Evolutionary conservation across 2,113 vertebrate species (phyloP).

Genomic region (Leucopternis melanops): DNA sequence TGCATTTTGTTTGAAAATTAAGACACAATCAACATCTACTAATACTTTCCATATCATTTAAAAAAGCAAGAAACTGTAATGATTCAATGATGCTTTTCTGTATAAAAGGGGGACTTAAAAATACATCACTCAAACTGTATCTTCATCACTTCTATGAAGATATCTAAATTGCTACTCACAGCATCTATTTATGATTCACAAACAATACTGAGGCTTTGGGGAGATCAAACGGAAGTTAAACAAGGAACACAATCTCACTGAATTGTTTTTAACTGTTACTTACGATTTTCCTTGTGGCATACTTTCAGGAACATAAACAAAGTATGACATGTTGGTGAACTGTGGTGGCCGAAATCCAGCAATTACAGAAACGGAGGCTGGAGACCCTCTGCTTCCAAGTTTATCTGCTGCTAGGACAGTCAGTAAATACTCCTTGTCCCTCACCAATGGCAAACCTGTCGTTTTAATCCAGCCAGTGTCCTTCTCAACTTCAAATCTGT

Average conservation of each 20-base stretch:
- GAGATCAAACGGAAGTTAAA: neutral
- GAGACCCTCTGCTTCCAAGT: constrained; percentile 76
- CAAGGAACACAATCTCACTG: neutral
- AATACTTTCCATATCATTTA: neutral
- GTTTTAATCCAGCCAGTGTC: constrained; percentile 82
- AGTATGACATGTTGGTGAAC: constrained; percentile 80
- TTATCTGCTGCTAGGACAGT: constrained; percentile 80
- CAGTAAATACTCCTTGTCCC: constrained; percentile 80
- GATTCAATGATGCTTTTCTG: neutral
- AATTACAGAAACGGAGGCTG: constrained; percentile 76
- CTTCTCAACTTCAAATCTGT: constrained; percentile 82
- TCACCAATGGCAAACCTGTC: constrained; percentile 79
- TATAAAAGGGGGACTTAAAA: neutral
- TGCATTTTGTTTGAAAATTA: neutral
- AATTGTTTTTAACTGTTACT: constrained; percentile 54
- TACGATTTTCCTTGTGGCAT: constrained; percentile 73
- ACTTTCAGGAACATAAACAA: constrained; percentile 78
- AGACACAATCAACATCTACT: neutral
- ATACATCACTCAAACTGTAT: neutral
- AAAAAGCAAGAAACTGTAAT: neutral
- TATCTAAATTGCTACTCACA: neutral
- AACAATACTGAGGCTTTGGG: neutral
- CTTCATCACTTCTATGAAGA: neutral
- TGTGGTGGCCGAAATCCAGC: constrained; percentile 80
- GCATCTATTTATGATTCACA: neutral